phyloP scores from a whole-genome alignment of 1,140 invertebrate genomes.

The Pemphigus obesinymphae region DNA sequence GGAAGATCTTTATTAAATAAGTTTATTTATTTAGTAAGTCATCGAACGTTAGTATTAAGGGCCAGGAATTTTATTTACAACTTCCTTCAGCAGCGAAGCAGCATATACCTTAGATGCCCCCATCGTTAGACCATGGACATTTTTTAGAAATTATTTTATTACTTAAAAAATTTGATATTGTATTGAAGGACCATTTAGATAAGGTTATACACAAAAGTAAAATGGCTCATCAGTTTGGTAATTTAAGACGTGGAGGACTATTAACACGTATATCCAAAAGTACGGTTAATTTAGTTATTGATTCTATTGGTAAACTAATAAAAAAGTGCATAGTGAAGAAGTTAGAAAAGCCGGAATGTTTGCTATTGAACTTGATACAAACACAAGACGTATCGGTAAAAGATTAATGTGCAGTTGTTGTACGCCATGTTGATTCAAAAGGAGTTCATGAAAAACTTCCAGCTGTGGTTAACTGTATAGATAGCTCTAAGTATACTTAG shows the following conservation, averaged over 20 bases:
- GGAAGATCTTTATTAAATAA: too few species aligned
- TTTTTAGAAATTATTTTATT: conserved; percentile 21
- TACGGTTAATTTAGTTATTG: background rate
- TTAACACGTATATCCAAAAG: background rate
- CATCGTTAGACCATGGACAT: background rate
- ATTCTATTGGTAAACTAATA: background rate
- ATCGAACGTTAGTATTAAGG: too few species aligned
- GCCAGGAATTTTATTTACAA: too few species aligned
- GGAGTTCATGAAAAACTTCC: conserved; percentile 42
- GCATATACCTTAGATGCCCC: background rate
- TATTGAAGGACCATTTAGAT: conserved; percentile 2
- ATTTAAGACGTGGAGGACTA: background rate
- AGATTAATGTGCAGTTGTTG: conserved; percentile 43
- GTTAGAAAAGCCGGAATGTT: conserved; percentile 38
- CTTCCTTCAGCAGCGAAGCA: too few species aligned
- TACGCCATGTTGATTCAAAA: conserved; percentile 36
- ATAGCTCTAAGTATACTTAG: conserved; percentile 40
- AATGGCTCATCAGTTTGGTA: background rate
- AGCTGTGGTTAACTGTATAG: conserved; percentile 22
- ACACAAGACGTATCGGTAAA: conserved; percentile 45
- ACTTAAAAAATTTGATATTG: background rate
- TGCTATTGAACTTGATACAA: conserved; percentile 43
- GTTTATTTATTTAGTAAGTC: too few species aligned
- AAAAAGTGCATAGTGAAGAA: background rate
- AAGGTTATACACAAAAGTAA: background rate